Base-by-base conservation (phyloP, 1,140 invertebrate genomes). In the Zaprionus capensis region DNA sequence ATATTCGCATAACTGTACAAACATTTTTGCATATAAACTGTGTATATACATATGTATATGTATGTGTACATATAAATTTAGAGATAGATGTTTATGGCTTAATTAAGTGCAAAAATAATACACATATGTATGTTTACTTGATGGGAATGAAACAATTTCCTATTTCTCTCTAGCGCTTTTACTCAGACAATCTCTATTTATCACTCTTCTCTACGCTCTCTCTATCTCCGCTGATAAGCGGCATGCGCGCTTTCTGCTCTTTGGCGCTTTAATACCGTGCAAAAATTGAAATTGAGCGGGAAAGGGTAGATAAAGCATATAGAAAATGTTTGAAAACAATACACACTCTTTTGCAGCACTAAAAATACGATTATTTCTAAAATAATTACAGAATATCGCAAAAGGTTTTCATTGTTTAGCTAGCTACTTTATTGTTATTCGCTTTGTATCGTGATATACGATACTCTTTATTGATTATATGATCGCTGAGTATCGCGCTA, bases 211-310 rank as follows among this genome's bases (percentile, higher is more conserved):
- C 20, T 46, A 46, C n/a, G 5, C 5, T 20, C 41, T 56, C 59
- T 78, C 62, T 76, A 49, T 69, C 62, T n/a, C 14, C 36, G 51
- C 36, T 79, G 77, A 79, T 79, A 79, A 79, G 73, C 68, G 63
- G 49, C 73, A 76, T 71, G 67, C 62, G 73, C 67, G 63, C 57
- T 57, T 66, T 75, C 46, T 63, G 57, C 72, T 76, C 58, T 76
- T 71, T 31, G 55, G 1, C 36, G 34, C 49, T 64, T 44, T 51
- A n/a, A 56, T 56, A 56, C 53, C 53, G 20, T 56, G 26, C 15
- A 31, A 15, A 7, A 56, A 9, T 28, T 31, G 4, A 56, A 31
- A 31, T 4, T 26, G 12, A 7, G 15, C 41, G 41, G 7, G n/a
- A 46, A 46, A 4, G 41, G 6, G 41, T 17, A 46, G 15, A 44